Conservation (phyloP, 1,140 invertebrate genomes). For the Brachionus manjavacas region DNA sequence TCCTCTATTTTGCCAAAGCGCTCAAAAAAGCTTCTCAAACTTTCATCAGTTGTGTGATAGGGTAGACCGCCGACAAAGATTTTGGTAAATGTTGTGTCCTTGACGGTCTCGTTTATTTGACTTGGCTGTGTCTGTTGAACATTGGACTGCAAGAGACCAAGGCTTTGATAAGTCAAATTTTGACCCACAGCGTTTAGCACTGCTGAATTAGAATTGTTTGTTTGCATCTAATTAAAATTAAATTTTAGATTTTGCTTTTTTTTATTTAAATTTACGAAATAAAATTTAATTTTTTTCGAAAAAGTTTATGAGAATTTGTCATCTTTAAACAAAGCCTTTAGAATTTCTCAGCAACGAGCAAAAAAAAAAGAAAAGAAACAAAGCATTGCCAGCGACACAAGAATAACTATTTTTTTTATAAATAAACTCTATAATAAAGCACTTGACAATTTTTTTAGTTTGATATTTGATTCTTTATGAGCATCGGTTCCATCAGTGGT, state of each 20-base stretch:
- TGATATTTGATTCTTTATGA: constrained; percentile 3
- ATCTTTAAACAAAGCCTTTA: constrained; percentile 31
- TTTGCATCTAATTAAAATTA: not conserved
- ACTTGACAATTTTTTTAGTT: constrained; percentile 4
- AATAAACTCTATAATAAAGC: constrained; percentile 21
- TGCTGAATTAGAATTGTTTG: not conserved
- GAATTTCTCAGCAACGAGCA: constrained; percentile 12
- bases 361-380: not conserved
- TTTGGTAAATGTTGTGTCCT: constrained; percentile 96
- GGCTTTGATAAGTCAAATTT: not conserved
- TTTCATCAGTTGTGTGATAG: constrained; percentile 95
- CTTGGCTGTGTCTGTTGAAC: not conserved
- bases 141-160: not conserved
- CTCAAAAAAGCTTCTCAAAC: constrained; percentile 86
- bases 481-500: not conserved
- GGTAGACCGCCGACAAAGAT: constrained; percentile 66
- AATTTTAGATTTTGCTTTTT: too few species aligned
- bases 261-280: too few species aligned
- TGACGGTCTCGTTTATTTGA: constrained; percentile 50
- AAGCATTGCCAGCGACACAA: not conserved
- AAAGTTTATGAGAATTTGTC: constrained; percentile 13
- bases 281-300: not conserved
- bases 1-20: constrained; percentile 95
- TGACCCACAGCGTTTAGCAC: not conserved
- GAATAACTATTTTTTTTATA: not conserved